Evolutionary conservation across 2,113 vertebrate species (phyloP).

Genomic region (Anseranas semipalmata): DNA sequence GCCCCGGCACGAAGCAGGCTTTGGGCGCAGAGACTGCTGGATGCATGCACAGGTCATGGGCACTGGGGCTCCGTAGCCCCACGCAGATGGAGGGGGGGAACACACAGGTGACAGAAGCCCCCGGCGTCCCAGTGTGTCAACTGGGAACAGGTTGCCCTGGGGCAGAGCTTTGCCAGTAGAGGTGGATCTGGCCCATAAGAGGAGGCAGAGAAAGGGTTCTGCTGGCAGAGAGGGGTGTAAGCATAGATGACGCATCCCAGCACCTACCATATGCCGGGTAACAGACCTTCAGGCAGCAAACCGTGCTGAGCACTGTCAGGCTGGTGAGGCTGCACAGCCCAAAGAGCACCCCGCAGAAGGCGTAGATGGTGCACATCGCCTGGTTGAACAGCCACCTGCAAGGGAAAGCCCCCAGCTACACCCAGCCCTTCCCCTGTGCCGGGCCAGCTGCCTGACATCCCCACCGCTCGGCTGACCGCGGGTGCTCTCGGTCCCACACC

Average conservation of each 20-base stretch:
- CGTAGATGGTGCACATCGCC: slow-evolving; percentile 75
- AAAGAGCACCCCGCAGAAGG: slow-evolving; percentile 86
- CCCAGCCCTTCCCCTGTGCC: background rate
- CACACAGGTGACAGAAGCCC: background rate
- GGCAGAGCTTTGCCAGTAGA: background rate
- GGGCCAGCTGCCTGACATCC: accelerated
- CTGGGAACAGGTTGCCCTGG: background rate
- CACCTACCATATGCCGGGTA: slow-evolving; percentile 84
- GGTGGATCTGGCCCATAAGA: background rate
- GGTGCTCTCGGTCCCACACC: too few species aligned
- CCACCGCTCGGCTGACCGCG: accelerated
- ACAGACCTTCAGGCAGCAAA: slow-evolving; percentile 90
- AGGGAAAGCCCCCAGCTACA: background rate
- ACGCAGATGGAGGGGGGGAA: accelerated
- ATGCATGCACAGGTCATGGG: background rate
- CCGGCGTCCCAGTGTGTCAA: background rate
- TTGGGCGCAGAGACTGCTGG: background rate
- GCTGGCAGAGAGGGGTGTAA: background rate
- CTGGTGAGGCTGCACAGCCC: slow-evolving; percentile 87
- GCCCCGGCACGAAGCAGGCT: background rate
- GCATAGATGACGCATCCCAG: background rate
- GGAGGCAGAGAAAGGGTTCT: too few species aligned
- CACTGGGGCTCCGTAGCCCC: background rate
- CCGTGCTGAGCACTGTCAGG: slow-evolving; percentile 82
- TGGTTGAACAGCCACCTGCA: slow-evolving; percentile 84